These are phyloP conservation scores for Percopsis omiscomaycus DNA, from an alignment of 2,797 vertebrate species.

Conservation along the genomic window DNA sequence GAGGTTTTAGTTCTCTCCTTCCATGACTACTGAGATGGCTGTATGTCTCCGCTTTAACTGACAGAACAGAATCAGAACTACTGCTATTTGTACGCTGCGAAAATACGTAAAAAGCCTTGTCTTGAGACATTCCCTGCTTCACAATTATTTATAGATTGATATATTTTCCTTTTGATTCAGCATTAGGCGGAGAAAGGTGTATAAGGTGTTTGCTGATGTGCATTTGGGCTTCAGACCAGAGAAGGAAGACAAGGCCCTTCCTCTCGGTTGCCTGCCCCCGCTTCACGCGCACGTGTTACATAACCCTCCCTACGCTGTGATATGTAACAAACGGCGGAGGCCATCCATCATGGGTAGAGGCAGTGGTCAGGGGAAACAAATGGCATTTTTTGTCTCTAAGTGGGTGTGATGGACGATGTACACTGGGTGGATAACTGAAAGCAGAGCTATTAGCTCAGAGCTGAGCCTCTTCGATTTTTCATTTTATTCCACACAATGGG, in stretches of 20 bases:
- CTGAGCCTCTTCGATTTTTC: conserved; percentile 34
- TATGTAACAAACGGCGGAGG: conserved; percentile 40
- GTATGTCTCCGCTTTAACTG: conserved; percentile 1
- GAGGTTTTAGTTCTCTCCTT: not conserved
- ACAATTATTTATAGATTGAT: conserved; percentile 43
- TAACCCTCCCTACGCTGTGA: conserved; percentile 21
- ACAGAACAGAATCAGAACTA: too few species aligned
- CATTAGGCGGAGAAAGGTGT: conserved; percentile 12
- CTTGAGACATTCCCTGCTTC: conserved; percentile 24
- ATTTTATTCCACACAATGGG: conserved; percentile 29
- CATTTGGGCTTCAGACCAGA: conserved; percentile 16
- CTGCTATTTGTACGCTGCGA: too few species aligned
- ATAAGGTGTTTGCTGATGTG: conserved; percentile 41
- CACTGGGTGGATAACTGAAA: conserved; percentile 61
- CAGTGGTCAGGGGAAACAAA: conserved; percentile 55
- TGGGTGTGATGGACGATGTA: conserved; percentile 64
- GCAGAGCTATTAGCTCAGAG: conserved; percentile 52
- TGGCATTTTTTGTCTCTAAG: conserved; percentile 60
- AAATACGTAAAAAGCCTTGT: not conserved
- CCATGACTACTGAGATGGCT: conserved; percentile 6
- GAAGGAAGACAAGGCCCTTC: conserved; percentile 14
- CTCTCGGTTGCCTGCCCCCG: conserved; percentile 29
- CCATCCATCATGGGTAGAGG: conserved; percentile 59
- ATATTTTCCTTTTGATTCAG: conserved; percentile 22
- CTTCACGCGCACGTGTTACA: conserved; percentile 29